Evolutionary conservation across 2,113 vertebrate genomes (phyloP), one percentile per base, ranked within the genome.

Genomic region (Paratilapia polleni): DNA sequence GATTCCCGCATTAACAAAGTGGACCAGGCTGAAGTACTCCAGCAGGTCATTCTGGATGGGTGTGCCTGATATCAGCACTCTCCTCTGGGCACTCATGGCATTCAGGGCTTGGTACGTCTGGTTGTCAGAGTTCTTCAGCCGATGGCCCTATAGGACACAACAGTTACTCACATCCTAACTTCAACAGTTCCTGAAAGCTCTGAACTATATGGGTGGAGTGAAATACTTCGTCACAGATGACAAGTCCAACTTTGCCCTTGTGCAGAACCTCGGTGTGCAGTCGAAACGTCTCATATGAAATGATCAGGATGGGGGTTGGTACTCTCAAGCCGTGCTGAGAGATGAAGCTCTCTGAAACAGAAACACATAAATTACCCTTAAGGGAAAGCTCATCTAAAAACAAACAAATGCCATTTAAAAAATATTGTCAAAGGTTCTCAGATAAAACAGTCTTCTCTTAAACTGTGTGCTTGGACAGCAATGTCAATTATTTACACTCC

Each of bases 41-140:
- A 99, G 97, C 80, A 99, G 95, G 93, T 99, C 98, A 0, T 99
- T 99, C 95, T 99, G 98, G 90, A 99, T 99, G 38, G 98, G 98
- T 0, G 98, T 99, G 74, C 98, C 98, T 0, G 98, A 99, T 89
- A 99, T 99, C 47, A 99, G 96, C 64, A 99, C 97, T 60, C 98
- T 95, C 4, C 97, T 96, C 77, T 96, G 95, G 8, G 97, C 97
- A 12, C 96, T 97, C 93, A 99, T 96, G 64, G 94, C 95, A 82
- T 99, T 97, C 34, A 99, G 95, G 58, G 98, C 97, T 88, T 98
- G 98, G 78, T 99, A 99, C 0, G 98, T 99, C 95, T 99, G 98
- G 92, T 99, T 99, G 87, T 99, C 98, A 2, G 98, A 97, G 93
- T 99, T 99, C 93, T 99, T 99, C 77, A 99, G 93, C 85, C 98